Base-by-base conservation (phyloP, 2,797 vertebrate genomes). In the Brachyalestes nurse region DNA sequence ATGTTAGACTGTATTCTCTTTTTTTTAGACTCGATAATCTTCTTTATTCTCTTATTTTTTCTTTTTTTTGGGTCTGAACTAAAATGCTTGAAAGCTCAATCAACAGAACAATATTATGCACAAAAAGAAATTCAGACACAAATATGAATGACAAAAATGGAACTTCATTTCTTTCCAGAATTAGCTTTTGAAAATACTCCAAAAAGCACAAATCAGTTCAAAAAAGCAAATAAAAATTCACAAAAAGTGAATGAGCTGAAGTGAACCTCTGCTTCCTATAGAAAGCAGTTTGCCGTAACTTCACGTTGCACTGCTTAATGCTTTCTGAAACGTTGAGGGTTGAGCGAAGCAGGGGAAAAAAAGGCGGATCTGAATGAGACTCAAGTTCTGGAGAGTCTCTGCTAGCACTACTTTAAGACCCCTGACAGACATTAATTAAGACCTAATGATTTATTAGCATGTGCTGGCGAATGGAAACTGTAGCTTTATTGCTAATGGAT, bases 401-500 rank as follows among this genome's bases (percentile, higher is more conserved):
- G 83, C 89, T 88, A 82, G 72, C 82, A 84, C 88, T 88, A 82
- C 83, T 92, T 87, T 87, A 87, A 85, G 86, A 86, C 85, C 13
- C 86, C 89, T 92, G 93, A 94, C 93, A 91, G 92, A 93, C 91
- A 91, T 90, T 93, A 94, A 95, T 95, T 94, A 94, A 93, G 90
- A 92, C 82, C 86, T 88, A 93, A 91, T 93, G 93, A 95, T 95
- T 95, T 94, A 94, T 94, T 92, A 90, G 91, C 85, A 73, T 85
- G 85, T 84, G 90, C 88, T 87, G 86, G 77, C 42, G 71, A 85
- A 90, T 91, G 92, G 93, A 93, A 94, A 93, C 88, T 87, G 89
- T 88, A 92, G 91, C 91, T 90, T 89, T 90, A 72, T 80, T 87
- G 88, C 89, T 92, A 93, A 93, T 93, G 90, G 88, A 91, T 90